A percentile compares a stretch with the other conserved stretches of the same genome.
Evolutionary conservation across 2,888 invertebrate genomes (phyloP).

Genomic region (Phymatocera aterrima): DNA sequence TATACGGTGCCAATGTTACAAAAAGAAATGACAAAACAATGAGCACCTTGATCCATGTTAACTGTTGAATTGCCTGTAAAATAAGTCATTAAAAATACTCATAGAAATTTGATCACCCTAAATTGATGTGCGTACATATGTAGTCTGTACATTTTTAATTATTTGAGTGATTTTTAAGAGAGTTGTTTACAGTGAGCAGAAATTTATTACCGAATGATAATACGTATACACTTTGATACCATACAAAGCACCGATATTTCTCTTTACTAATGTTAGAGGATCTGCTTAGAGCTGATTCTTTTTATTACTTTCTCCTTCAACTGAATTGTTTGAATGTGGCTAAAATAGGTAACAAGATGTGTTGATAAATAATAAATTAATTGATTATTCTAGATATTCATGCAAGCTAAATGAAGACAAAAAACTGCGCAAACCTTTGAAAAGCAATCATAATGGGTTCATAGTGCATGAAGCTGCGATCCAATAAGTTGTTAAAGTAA

Average conservation of each 20-base stretch:
- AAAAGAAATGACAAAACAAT: neutral
- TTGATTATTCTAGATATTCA: neutral
- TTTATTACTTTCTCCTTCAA: neutral
- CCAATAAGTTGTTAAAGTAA: no score
- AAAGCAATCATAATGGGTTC: neutral
- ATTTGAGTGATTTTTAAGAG: neutral
- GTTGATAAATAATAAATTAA: neutral
- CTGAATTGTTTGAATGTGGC: neutral
- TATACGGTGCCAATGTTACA: slow-evolving; percentile 12
- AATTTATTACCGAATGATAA: neutral
- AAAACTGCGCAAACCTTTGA: neutral
- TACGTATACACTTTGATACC: neutral
- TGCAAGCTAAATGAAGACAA: neutral
- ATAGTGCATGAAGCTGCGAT: neutral
- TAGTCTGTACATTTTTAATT: no score
- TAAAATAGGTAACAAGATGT: neutral
- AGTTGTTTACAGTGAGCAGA: neutral
- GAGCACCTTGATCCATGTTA: neutral
- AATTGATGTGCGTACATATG: neutral
- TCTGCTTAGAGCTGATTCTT: neutral
- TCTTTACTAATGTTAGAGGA: neutral
- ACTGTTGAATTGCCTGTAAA: neutral
- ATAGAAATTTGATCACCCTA: neutral
- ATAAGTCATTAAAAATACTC: neutral
- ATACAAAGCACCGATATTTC: neutral